These are phyloP conservation scores for Cordilura impudica DNA, from an alignment of 2,888 invertebrate genomes.

Conservation along the genomic window DNA sequence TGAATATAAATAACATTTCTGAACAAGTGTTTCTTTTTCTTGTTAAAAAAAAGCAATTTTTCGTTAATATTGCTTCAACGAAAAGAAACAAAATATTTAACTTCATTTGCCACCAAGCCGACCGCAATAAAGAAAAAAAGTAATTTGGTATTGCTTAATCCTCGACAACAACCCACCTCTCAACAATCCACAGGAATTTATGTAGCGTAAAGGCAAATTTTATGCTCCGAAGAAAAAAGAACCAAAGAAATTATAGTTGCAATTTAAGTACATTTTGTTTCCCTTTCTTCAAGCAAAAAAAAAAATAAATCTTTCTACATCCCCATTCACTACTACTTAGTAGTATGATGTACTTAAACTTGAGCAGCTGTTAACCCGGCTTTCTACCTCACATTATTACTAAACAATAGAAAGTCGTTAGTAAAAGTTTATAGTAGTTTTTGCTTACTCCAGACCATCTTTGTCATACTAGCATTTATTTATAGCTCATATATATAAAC, in stretches of 20 bases:
- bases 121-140: slow-evolving; percentile 74
- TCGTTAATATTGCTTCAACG: slow-evolving; percentile 14
- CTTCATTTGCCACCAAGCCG: slow-evolving; percentile 23
- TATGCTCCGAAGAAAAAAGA: slow-evolving; percentile 18
- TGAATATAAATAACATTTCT: slow-evolving; percentile 1
- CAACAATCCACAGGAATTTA: slow-evolving; percentile 72
- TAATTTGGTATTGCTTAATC: slow-evolving; percentile 76
- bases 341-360: slow-evolving; percentile 51
- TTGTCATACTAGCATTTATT: slow-evolving; percentile 16
- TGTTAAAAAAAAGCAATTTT: slow-evolving; percentile 1
- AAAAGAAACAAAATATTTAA: background rate
- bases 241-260: slow-evolving; percentile 18
- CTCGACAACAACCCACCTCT: slow-evolving; percentile 64
- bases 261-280: slow-evolving; percentile 29
- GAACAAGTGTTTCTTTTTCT: slow-evolving; percentile 25
- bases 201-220: slow-evolving; percentile 68
- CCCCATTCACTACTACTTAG: background rate
- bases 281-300: slow-evolving; percentile 20
- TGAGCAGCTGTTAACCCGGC: slow-evolving; percentile 62
- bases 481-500: slow-evolving; percentile 30
- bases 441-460: slow-evolving; percentile 28
- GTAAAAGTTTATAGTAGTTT: slow-evolving; percentile 55
- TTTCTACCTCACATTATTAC: slow-evolving; percentile 59
- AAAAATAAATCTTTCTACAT: slow-evolving; percentile 50
- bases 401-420: slow-evolving; percentile 60